Conservation (phyloP, 23 tunicate species). For the Botrylloides violaceus region DNA sequence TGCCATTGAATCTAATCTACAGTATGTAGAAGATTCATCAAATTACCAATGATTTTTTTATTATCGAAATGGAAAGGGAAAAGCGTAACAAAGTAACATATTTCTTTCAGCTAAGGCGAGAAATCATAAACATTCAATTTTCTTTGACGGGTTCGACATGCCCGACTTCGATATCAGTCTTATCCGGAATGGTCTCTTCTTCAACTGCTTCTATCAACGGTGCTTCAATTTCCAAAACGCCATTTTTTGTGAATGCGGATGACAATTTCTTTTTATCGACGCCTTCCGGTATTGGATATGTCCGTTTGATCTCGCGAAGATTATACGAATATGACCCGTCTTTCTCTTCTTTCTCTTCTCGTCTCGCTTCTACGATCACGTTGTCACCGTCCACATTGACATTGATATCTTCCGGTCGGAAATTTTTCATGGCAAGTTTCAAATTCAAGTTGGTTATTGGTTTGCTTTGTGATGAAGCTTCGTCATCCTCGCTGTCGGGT, state of each 20-base stretch:
- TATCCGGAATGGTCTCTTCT: not conserved
- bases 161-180: not conserved
- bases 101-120: too few species aligned
- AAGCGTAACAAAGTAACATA: too few species aligned
- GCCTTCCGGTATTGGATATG: not conserved
- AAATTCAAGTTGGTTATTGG: not conserved
- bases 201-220: not conserved
- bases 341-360: not conserved
- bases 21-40: too few species aligned
- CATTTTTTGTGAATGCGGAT: not conserved
- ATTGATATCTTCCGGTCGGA: not conserved
- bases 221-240: not conserved
- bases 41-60: too few species aligned
- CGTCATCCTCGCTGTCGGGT: too few species aligned
- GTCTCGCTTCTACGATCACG: slow-evolving; percentile 1
- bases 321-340: not conserved
- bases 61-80: too few species aligned
- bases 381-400: not conserved
- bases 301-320: not conserved
- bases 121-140: too few species aligned
- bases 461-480: too few species aligned
- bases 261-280: not conserved
- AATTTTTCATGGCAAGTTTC: not conserved
- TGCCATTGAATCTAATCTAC: too few species aligned
- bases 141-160: too few species aligned